Percentiles rank a stretch among this genome's conserved stretches.
Conservation (phyloP, 53 echinoderm and acorn worm species). For the Arbacia lixula region DNA sequence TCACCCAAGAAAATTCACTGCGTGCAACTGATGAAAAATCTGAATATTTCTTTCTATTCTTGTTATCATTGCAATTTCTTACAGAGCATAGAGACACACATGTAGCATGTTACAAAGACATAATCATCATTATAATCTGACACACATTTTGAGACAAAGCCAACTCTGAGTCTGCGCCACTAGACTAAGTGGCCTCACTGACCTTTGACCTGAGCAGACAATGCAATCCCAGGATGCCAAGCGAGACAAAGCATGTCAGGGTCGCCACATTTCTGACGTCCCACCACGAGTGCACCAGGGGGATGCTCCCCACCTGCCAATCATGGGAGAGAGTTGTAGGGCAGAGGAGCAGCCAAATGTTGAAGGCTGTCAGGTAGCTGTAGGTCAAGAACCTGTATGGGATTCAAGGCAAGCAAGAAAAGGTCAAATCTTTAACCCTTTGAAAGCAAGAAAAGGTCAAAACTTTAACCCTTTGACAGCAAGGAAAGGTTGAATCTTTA, state of each 20-base stretch:
- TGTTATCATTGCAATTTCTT: too few species aligned
- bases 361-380: conserved; percentile 71
- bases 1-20: too few species aligned
- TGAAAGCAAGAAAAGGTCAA: too few species aligned
- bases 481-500: too few species aligned
- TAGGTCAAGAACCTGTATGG: conserved; percentile 71
- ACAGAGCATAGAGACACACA: too few species aligned
- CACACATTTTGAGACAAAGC: too few species aligned
- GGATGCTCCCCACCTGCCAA: conserved; percentile 90
- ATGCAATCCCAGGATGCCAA: not conserved
- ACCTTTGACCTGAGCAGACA: conserved; percentile 51
- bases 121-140: too few species aligned
- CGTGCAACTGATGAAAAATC: too few species aligned
- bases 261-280: conserved; percentile 73
- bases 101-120: too few species aligned
- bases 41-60: too few species aligned
- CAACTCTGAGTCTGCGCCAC: not conserved
- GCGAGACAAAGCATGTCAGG: conserved; percentile 18
- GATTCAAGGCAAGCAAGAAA: not conserved
- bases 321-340: conserved; percentile 77
- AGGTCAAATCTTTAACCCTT: too few species aligned
- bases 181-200: not conserved
- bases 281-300: conserved; percentile 70
- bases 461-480: too few species aligned
- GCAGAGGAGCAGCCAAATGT: conserved; percentile 76